These are phyloP conservation scores for Galagoides demidoff DNA, from an alignment of 2,797 vertebrate species.

Conservation along the genomic window DNA sequence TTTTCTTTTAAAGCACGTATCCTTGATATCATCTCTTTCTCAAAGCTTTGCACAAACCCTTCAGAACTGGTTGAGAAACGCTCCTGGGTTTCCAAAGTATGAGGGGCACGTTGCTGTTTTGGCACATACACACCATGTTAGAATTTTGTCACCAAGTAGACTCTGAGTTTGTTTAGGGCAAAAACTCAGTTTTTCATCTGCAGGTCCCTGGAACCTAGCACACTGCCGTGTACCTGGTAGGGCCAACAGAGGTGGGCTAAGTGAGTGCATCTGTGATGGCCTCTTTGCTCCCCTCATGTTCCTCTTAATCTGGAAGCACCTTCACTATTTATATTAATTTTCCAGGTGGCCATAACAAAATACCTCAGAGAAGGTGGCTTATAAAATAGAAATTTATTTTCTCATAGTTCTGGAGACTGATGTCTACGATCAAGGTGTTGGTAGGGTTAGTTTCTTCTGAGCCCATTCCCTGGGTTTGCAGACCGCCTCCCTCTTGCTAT, in stretches of 20 bases:
- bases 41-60: neutral
- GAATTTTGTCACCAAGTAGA: neutral
- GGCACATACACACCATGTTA: neutral
- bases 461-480: neutral
- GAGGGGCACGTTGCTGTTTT: neutral
- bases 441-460: neutral
- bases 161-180: neutral
- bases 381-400: neutral
- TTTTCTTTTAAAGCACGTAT: neutral
- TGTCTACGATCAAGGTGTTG: neutral
- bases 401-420: neutral
- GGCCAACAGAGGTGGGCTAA: neutral
- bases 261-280: neutral
- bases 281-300: neutral
- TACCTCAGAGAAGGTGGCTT: neutral
- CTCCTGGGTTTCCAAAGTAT: neutral
- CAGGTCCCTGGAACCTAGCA: neutral
- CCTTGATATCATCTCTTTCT: neutral
- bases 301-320: neutral
- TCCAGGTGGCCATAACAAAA: neutral
- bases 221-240: neutral
- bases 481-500: neutral
- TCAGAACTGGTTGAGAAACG: neutral
- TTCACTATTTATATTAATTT: neutral
- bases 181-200: neutral